phyloP scores from a whole-genome alignment of 2,797 vertebrate species.

The Sebastes steindachneri region DNA sequence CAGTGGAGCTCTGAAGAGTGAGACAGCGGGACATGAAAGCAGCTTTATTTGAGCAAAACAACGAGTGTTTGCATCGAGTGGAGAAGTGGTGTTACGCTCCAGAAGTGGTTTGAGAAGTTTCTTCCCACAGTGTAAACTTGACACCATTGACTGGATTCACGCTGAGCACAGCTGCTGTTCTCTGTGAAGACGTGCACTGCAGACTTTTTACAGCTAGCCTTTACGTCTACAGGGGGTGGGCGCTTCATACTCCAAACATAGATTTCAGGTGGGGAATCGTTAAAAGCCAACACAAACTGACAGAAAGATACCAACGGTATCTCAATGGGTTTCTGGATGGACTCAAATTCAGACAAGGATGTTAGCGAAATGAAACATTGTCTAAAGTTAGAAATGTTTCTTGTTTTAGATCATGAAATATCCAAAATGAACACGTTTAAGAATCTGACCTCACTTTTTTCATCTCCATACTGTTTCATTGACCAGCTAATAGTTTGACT shows the following conservation, averaged over 20 bases:
- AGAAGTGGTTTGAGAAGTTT: background rate
- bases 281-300: background rate
- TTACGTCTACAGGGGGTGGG: background rate
- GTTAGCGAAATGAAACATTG: background rate
- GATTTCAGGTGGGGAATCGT: constrained; percentile 1
- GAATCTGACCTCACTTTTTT: no score
- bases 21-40: background rate
- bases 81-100: background rate
- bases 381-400: background rate
- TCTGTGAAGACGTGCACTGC: background rate
- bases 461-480: background rate
- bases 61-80: background rate
- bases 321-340: background rate
- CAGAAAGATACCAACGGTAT: background rate
- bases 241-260: background rate
- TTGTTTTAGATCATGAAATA: background rate
- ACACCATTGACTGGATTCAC: background rate
- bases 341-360: background rate
- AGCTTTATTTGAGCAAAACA: background rate
- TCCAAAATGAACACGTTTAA: no score
- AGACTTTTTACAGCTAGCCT: background rate
- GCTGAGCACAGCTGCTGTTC: constrained; percentile 28
- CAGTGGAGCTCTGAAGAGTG: background rate
- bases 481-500: background rate
- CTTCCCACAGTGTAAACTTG: background rate